Percentiles rank a stretch among this genome's conserved stretches.
Evolutionary conservation across 2,888 invertebrate genomes (phyloP).

Genomic region (Protophormia terraenovae): DNA sequence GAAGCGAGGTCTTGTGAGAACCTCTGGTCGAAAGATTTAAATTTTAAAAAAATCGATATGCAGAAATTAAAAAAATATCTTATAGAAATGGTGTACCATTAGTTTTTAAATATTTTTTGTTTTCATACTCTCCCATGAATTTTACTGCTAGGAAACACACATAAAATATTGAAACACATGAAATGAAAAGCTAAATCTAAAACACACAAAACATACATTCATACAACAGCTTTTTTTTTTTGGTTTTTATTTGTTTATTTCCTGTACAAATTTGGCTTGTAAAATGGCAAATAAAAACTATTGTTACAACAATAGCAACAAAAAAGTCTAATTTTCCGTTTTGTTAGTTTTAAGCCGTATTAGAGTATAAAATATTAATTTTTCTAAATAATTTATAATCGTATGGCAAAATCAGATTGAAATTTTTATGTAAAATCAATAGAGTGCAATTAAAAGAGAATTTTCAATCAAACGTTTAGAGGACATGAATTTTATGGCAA

Average conservation of each 20-base stretch:
- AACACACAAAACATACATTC: neutral
- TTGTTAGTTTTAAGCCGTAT: slow-evolving; percentile 19
- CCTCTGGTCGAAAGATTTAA: no score
- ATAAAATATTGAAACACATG: slow-evolving; percentile 14
- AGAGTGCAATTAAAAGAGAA: neutral
- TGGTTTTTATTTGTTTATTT: slow-evolving; percentile 2
- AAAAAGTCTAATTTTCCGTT: slow-evolving; percentile 45
- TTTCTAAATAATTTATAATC: slow-evolving; percentile 19
- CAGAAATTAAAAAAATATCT: no score
- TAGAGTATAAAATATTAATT: slow-evolving; percentile 34
- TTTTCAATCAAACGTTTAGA: neutral
- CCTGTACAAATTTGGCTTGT: slow-evolving; percentile 52
- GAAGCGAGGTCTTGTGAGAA: no score
- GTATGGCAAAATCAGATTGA: slow-evolving; percentile 15
- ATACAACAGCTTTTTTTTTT: neutral
- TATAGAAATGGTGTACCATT: neutral
- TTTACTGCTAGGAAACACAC: neutral
- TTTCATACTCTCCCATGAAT: neutral
- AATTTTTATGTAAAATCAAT: slow-evolving; percentile 42
- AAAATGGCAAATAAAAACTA: slow-evolving; percentile 28
- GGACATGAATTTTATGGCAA: no score
- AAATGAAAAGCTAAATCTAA: slow-evolving; percentile 42
- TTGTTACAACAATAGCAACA: slow-evolving; percentile 30
- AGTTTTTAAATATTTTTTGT: neutral
- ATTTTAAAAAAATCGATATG: no score